Evolutionary conservation across 2,888 invertebrate genomes (phyloP).

Genomic region (Pegoplata infirma): DNA sequence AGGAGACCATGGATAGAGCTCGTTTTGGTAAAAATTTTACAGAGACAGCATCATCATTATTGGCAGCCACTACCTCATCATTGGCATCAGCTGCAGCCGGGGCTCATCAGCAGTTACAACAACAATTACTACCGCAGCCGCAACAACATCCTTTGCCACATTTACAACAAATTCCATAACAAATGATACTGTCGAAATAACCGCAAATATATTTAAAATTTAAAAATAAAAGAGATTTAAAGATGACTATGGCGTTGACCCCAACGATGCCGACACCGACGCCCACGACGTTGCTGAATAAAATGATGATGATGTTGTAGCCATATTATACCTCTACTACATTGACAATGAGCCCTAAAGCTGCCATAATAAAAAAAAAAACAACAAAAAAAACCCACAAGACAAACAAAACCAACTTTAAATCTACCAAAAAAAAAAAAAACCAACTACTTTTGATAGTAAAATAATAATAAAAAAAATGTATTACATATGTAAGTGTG

Average conservation of each 20-base stretch:
- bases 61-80: constrained; percentile 63
- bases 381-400: constrained; percentile 13
- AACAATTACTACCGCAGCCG: constrained; percentile 48
- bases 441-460: neutral
- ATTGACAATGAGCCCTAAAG: constrained; percentile 59
- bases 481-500: neutral
- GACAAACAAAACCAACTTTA: constrained; percentile 24
- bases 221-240: constrained; percentile 32
- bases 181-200: constrained; percentile 57
- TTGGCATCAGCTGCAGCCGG: constrained; percentile 49
- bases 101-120: constrained; percentile 36
- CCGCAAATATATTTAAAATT: constrained; percentile 32
- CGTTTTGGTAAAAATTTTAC: constrained; percentile 77
- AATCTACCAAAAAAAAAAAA: neutral
- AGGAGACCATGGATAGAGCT: constrained; percentile 84
- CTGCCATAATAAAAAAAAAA: constrained; percentile 52
- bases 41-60: constrained; percentile 71
- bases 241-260: neutral
- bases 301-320: constrained; percentile 2
- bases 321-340: constrained; percentile 35
- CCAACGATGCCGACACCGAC: too few relatives aligned
- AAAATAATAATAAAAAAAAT: neutral
- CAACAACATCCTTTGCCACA: constrained; percentile 56
- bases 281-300: neutral
- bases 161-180: constrained; percentile 65